Base-by-base conservation (phyloP, 2,888 invertebrate species). In the Volucella bombylans region DNA sequence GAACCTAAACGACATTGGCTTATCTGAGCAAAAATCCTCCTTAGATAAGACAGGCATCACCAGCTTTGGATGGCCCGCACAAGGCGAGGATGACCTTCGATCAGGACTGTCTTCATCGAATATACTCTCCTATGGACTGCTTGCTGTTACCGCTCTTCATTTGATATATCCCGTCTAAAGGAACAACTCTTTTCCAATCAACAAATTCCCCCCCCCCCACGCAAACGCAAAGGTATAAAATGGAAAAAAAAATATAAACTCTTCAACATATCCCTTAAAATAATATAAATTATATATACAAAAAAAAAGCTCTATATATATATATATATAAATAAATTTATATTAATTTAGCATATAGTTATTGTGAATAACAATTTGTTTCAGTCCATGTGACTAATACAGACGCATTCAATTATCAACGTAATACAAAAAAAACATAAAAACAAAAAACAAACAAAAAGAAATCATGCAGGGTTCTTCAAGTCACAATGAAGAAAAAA, bases 1-100 rank as follows among this genome's bases (percentile, higher is more conserved):
- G 87, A 94, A 94, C 90, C 92, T 95, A 91, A 96, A 96, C 91
- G 95, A 95, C 92, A 95, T 95, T 91, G 95, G 95, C 92, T 95
- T 95, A 92, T 95, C 95, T 87, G 95, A 96, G 92, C 95, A 95
- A 92, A 95, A 95, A 93, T 90, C 90, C 88, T 89, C 90, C 88
- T 78, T 89, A 88, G 91, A 91, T 89, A 91, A 91, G 88, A 89
- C 89, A 18, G 89, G 88, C 73, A 86, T 78, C 49, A 87, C 85
- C 85, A 78, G 86, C 78, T 87, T 81, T 47, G 88, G 88, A 31
- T 83, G 87, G 72, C 87, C 88, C 39, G 90, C 88, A 59, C 88
- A 88, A 62, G 89, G 88, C 18, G 89, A 88, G 61, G 88, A 87
- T 79, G 87, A 88, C 82, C 47, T 74, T 67, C 86, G 71, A 86